Evolutionary conservation across 1,140 invertebrate species (phyloP).

Genomic region (Battus philenor): DNA sequence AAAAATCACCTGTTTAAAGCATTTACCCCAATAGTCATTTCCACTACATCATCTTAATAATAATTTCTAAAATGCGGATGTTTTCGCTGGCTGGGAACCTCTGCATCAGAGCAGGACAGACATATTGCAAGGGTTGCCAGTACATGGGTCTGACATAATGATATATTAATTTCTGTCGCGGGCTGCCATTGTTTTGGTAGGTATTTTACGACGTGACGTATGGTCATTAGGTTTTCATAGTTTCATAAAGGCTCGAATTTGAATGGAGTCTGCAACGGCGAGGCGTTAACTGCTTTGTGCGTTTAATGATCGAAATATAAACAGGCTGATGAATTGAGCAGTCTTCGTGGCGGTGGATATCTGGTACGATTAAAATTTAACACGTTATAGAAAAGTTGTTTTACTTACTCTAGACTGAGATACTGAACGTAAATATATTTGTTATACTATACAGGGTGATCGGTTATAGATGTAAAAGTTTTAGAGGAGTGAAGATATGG

Average conservation of each 20-base stretch:
- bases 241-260: slow-evolving; percentile 67
- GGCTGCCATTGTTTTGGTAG: slow-evolving; percentile 68
- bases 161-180: slow-evolving; percentile 76
- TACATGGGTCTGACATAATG: slow-evolving; percentile 77
- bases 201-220: slow-evolving; percentile 72
- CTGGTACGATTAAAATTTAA: slow-evolving; percentile 5
- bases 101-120: slow-evolving; percentile 26
- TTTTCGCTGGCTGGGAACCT: slow-evolving; percentile 10
- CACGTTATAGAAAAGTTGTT: too few species aligned
- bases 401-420: too few species aligned
- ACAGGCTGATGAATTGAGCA: slow-evolving; percentile 42
- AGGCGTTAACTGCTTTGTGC: slow-evolving; percentile 44
- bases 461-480: too few species aligned
- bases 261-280: slow-evolving; percentile 44
- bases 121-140: slow-evolving; percentile 44
- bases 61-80: too few species aligned
- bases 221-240: slow-evolving; percentile 74
- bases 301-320: slow-evolving; percentile 58
- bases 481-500: too few species aligned
- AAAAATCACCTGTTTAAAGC: too few species aligned
- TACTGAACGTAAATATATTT: too few species aligned
- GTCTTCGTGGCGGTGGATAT: not conserved
- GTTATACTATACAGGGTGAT: too few species aligned
- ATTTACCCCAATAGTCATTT: too few species aligned
- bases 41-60: too few species aligned